phyloP scores from a whole-genome alignment of 2,888 invertebrate species.

The Diabrotica balteata region DNA sequence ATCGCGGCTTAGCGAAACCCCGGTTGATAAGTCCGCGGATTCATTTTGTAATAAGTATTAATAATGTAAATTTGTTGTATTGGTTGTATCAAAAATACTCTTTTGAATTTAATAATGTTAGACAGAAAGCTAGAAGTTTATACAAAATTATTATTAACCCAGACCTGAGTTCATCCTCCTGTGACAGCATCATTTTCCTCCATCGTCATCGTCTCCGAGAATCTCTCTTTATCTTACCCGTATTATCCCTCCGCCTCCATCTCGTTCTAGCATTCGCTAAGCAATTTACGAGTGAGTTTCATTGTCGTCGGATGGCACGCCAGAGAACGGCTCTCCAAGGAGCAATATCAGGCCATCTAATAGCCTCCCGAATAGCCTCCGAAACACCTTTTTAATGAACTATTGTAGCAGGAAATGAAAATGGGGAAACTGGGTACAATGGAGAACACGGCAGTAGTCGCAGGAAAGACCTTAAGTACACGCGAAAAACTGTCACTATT shows the following conservation, averaged over 20 bases:
- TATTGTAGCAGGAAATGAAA: constrained; percentile 64
- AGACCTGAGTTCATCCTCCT: constrained; percentile 6
- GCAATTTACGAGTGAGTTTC: constrained; percentile 61
- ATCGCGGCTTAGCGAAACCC: too few relatives aligned
- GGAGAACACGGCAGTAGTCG: constrained; percentile 8
- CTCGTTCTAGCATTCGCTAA: constrained; percentile 43
- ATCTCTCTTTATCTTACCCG: constrained; percentile 15
- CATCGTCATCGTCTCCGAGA: constrained; percentile 21
- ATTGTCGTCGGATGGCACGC: constrained; percentile 61
- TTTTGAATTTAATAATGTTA: too few relatives aligned
- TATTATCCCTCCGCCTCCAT: constrained; percentile 26
- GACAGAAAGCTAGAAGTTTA: too few relatives aligned
- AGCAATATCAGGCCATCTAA: constrained; percentile 67
- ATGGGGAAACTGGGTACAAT: constrained; percentile 58
- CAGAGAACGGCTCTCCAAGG: constrained; percentile 62
- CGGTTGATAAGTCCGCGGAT: too few relatives aligned
- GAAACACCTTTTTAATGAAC: constrained; percentile 80
- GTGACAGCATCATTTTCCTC: constrained; percentile 12
- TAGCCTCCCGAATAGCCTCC: constrained; percentile 74
- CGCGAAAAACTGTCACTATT: constrained; percentile 3
- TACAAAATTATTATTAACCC: background rate
- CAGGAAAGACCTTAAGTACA: constrained; percentile 3
- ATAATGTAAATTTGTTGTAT: too few relatives aligned
- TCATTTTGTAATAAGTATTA: too few relatives aligned
- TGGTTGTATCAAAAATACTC: too few relatives aligned